Base-by-base conservation (phyloP, 2,797 vertebrate genomes). In the Poecilia wingei region DNA sequence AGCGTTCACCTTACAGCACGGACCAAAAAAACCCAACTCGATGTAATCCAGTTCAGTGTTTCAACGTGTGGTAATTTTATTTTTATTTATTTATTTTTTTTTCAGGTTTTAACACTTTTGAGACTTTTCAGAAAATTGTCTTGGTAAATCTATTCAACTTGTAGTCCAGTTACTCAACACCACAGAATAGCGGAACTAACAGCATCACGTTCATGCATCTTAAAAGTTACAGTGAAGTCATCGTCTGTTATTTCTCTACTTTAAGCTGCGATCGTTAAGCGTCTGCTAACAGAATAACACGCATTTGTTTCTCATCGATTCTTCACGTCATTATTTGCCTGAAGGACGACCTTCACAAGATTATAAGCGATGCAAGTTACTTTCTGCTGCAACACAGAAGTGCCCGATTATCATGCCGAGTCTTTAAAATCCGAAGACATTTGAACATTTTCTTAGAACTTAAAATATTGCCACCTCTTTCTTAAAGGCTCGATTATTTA, bases 321-420 rank as follows among this genome's bases (percentile, higher is more conserved):
- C 8, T 47, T 53, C 57, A 43, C n/a, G 70, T 43, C 46, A 16
- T 22, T 0, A 55, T 80, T 82, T 79, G 79, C 73, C 82, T 84
- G 73, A 80, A 74, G 81, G 75, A 79, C 83, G 84, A 84, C 88
- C 89, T 90, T 84, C 43, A 43, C 78, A 10, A 75, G 5, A 82
- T 64, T 20, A 75, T 9, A 53, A 76, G 75, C 6, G 0, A 84
- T 78, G 84, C 76, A 80, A 77, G 79, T 87, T 86, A n/a, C 39
- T 84, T 88, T 87, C 46, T 81, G 79, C 79, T 81, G 85, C 76
- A 82, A 84, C 87, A 84, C 87, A 51, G 10, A 91, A 93, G 92
- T 93, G 92, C 91, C 86, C 61, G 83, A 66, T 74, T 72, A 13
- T 84, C 69, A 83, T 72, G 0, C 76, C 49, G 57, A 51, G 83